Evolutionary conservation across 2,113 vertebrate genomes (phyloP), one percentile per base, ranked within the genome.

Genomic region (Alces alces): DNA sequence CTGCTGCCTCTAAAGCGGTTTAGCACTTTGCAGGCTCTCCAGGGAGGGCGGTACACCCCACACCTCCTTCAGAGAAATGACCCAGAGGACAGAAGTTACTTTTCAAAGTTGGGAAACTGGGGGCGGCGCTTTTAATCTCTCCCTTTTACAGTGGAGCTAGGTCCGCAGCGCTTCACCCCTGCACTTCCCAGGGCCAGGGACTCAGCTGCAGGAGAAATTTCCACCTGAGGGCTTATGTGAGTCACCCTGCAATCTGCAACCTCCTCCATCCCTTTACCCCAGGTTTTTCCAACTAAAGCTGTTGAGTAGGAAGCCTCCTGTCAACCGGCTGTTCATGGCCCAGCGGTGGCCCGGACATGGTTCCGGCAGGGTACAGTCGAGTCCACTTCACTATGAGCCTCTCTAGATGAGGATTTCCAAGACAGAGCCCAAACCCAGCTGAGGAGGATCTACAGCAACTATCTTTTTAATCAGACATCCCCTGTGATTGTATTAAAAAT

Each of bases 341-440:
- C 30, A 14, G 33, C 27, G 12, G 12, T 25, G 33, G 47, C 73
- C 64, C 19, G 64, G 58, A 5, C 83, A 2, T 17, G 12, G 47
- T 25, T 11, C 11, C n/a, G 10, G 2, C 17, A 2, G 27, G 9
- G 7, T 4, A 1, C 0, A 0, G 17, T 2, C 2, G 27, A n/a
- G 19, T 5, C 57, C 57, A 1, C 27, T 39, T 39, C 70, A n/a
- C 33, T 10, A 0, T 6, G 13, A 30, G 25, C 21, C n/a, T 25
- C 45, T 39, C 3, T 39, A 6, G 57, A 6, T 19, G 25, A 79
- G 25, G 28, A 11, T 84, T 57, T 66, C 55, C 64, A 30, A 39
- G 43, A 27, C 7, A 47, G 28, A 79, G 64, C 33, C 61, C 30
- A 19, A 52, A 45, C 47, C 45, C 79, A n/a, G 7, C 3, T 3